These are phyloP conservation scores for Amblyraja radiata DNA, from an alignment of 2,797 vertebrate genomes.

Conservation along the genomic window DNA sequence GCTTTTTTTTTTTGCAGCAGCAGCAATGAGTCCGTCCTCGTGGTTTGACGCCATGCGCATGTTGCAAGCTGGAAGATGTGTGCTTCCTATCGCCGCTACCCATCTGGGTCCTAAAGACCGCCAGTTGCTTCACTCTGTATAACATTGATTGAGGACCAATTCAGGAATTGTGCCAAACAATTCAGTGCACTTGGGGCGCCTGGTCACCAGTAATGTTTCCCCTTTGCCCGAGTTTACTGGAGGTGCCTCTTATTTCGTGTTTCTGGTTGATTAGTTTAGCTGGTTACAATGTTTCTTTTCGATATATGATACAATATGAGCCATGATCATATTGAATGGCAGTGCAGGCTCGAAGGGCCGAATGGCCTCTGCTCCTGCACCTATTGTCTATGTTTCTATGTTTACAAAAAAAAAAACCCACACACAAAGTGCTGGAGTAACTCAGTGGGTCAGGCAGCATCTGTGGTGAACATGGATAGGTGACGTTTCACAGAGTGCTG, in stretches of 20 bases:
- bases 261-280: no score
- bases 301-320: no score
- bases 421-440: no score
- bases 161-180: not conserved
- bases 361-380: no score
- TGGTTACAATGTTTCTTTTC: no score
- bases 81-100: not conserved
- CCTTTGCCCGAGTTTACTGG: not conserved
- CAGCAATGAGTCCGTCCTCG: not conserved
- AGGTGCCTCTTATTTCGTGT: not conserved
- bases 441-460: no score
- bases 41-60: conserved; percentile 28
- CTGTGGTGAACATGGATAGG: no score
- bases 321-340: no score
- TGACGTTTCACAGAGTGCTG: no score
- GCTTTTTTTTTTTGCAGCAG: not conserved
- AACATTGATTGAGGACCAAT: not conserved
- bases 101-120: not conserved
- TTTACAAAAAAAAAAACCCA: no score
- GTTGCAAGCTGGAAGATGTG: not conserved
- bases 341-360: no score
- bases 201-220: not conserved
- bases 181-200: not conserved
- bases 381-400: no score
- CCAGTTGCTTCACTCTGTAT: not conserved